These are phyloP conservation scores for Glomeris marginata DNA, from an alignment of 2,888 invertebrate genomes.

Conservation along the genomic window DNA sequence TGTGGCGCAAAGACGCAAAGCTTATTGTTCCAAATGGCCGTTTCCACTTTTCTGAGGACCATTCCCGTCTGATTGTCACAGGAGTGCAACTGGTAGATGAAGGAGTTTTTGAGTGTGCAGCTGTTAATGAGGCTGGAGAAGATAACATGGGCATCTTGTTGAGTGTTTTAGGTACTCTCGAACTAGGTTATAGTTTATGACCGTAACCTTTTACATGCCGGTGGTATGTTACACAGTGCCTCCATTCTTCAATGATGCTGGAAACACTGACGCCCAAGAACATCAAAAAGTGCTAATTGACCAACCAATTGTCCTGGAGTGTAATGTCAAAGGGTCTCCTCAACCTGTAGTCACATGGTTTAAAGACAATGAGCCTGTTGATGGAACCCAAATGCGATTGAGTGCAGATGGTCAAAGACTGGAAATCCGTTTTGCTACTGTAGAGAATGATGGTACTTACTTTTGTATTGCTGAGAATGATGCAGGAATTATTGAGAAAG, in stretches of 20 bases:
- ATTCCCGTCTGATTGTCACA: constrained; percentile 10
- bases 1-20: constrained; percentile 3
- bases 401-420: constrained; percentile 3
- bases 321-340: constrained; percentile 19
- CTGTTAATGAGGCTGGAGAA: constrained; percentile 27
- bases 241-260: not conserved
- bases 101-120: constrained; percentile 29
- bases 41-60: not conserved
- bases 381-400: constrained; percentile 31
- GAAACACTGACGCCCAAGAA: not conserved
- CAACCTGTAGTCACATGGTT: constrained; percentile 23
- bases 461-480: constrained; percentile 41
- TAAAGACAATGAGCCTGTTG: constrained; percentile 30
- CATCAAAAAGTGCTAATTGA: not conserved
- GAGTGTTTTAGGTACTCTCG: constrained; percentile 8
- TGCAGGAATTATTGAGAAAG: constrained; percentile 34
- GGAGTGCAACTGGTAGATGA: constrained; percentile 20
- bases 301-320: constrained; percentile 2
- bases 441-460: constrained; percentile 31
- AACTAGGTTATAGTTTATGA: constrained; percentile 35
- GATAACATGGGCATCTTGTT: not conserved
- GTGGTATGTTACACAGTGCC: not conserved
- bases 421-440: constrained; percentile 19
- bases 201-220: constrained; percentile 28
- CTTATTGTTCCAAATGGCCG: constrained; percentile 2